Evolutionary conservation across 2,113 vertebrate genomes (phyloP), one percentile per base, ranked within the genome.

Genomic region (Protomyctophum bolini): DNA sequence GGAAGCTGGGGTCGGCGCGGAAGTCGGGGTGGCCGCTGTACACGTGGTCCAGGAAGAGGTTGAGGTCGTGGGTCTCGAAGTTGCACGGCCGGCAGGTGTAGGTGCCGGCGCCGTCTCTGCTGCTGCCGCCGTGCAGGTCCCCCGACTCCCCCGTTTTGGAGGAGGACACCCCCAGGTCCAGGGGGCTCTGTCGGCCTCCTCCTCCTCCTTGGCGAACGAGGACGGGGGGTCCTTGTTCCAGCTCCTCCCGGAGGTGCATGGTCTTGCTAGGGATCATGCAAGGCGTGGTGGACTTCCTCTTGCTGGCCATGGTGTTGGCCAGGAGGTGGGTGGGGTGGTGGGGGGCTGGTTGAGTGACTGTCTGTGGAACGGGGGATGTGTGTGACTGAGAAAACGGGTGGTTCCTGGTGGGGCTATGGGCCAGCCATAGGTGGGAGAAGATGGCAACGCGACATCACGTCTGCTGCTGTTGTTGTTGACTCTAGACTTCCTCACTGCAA

Each of bases 201-300:
- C 62, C 90, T 54, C 72, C 80, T 62, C 84, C 79, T 12, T 70
- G 85, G 76, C 46, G 90, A 7, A 91, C 88, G 49, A 88, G 78
- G 48, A 84, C 87, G 0, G 78, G 71, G 68, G 86, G 87, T 7
- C 93, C 94, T 45, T 68, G 80, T 1, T 93, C 88, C 0, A 85
- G 67, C 11, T 94, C 95, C 69, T 94, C 96, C 74, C 91, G 81
- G 3, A 91, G 70, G 45, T 76, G 93, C 80, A 94, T 81, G 0
- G 92, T 86, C 90, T 99, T 99, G 57, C 96, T 90, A 0, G 98
- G 97, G 89, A 99, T 99, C 98, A 99, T 99, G 81, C 98, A 99
- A 1, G 98, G 98, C 9, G 92, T 95, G 9, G 96, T 96, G 11
- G 97, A 98, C 88, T 99, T 99, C 87, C 98, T 94, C 88, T 98